Evolutionary conservation across 1,140 invertebrate genomes (phyloP).

Genomic region (Homarus americanus): DNA sequence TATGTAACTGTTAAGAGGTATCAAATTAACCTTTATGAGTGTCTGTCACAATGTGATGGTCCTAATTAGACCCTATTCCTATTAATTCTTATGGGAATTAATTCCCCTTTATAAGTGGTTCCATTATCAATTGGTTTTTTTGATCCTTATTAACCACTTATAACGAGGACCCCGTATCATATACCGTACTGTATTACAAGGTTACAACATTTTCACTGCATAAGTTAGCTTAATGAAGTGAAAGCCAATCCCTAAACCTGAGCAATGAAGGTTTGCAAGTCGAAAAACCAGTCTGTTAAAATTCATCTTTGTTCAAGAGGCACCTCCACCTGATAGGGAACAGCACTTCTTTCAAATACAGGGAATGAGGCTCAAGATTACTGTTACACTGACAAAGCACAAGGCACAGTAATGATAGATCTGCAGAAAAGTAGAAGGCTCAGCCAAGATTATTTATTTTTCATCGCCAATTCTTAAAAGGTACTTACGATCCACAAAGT

Average conservation of each 20-base stretch:
- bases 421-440: conserved; percentile 12
- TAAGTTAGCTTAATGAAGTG: neutral
- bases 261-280: neutral
- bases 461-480: conserved; percentile 43
- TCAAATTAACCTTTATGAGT: no score
- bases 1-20: no score
- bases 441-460: conserved; percentile 32
- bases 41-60: no score
- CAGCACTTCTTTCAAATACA: neutral
- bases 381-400: conserved; percentile 26
- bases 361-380: conserved; percentile 9
- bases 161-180: no score
- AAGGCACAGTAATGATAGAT: conserved; percentile 17
- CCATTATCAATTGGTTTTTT: no score
- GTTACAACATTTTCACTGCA: neutral
- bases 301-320: neutral
- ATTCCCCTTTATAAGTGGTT: no score
- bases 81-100: no score
- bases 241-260: neutral
- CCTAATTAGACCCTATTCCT: no score
- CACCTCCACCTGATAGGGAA: neutral
- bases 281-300: neutral
- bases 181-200: no score
- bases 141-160: no score
- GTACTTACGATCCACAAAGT: conserved; percentile 76